Base-by-base conservation (phyloP, 2,113 vertebrate genomes). In the Solenodon paradoxus region DNA sequence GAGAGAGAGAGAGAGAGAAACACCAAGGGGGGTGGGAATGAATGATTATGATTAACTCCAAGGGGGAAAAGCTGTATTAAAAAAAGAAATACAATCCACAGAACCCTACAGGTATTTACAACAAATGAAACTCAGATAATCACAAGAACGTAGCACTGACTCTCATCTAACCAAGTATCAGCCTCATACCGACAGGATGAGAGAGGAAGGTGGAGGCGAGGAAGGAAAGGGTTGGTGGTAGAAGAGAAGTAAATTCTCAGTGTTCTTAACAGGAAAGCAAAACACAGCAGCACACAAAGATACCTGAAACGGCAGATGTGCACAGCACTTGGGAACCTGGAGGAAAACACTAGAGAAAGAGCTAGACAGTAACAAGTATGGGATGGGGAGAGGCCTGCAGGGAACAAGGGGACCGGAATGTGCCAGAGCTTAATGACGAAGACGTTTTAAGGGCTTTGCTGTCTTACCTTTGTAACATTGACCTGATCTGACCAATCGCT, bases 401-500 rank as follows among this genome's bases (percentile, higher is more conserved):
- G 40, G 4, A 17, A 4, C 63, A 19, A 28, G 1, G 61, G n/a
- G 42, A 28, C 30, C 13, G 1, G 2, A 4, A 24, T 2, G 15
- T 16, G 4, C 61, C 17, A 78, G 57, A 57, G 7, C 47, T 49
- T 47, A 15, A 71, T 64, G n/a, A 42, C 40, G 19, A n/a, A 92
- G 15, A 7, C 22, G 5, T 51, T 42, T 47, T 38, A 40, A 86
- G 35, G 53, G 83, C 35, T 71, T 75, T 45, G 53, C 35, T 22
- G 19, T 51, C 95, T 97, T 98, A 99, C 99, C 99, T 99, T 99
- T 64, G 99, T 99, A 78, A 99, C 99, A 38, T 99, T 99, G 94
- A 99, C 98, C 98, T 99, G 99, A 75, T 99, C 99, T 28, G 99
- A 99, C 99, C 99, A 99, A 94, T 99, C 99, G 38, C 99, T 87